Percentiles rank a stretch among this genome's conserved stretches.
phyloP scores from a whole-genome alignment of 2,888 invertebrate genomes.

The Eudemis profundana region DNA sequence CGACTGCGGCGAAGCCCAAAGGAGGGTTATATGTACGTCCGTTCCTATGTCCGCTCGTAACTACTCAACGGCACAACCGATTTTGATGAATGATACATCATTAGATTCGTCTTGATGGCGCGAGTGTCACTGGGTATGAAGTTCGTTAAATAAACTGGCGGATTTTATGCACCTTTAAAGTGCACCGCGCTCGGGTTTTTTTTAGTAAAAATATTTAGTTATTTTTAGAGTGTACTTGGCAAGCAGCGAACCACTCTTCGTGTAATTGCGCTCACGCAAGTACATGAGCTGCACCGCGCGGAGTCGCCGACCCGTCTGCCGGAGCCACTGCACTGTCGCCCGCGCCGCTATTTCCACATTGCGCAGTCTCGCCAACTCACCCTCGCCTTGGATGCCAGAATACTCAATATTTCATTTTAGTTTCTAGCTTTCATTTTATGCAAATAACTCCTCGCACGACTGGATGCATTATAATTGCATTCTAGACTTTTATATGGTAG shows the following conservation, averaged over 20 bases:
- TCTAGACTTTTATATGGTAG: conserved; percentile 5
- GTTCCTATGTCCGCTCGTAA: too few species aligned
- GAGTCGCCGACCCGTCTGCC: conserved; percentile 38
- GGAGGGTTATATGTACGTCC: too few species aligned
- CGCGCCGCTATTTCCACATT: conserved; percentile 20
- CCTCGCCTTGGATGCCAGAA: conserved; percentile 4
- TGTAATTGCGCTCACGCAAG: neutral
- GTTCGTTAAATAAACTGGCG: too few species aligned
- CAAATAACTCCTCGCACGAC: conserved; percentile 6
- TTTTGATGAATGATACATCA: too few species aligned
- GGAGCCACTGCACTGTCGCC: conserved; percentile 29
- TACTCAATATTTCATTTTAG: conserved; percentile 16
- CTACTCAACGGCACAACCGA: too few species aligned
- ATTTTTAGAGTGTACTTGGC: neutral
- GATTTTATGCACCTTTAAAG: too few species aligned
- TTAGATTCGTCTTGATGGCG: too few species aligned
- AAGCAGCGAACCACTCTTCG: neutral
- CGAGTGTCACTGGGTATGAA: too few species aligned
- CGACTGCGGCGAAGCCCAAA: too few species aligned
- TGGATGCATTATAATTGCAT: conserved; percentile 24
- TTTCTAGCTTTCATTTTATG: conserved; percentile 26
- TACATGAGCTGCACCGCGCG: conserved; percentile 20
- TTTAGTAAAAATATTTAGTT: too few species aligned
- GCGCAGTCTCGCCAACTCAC: conserved; percentile 11
- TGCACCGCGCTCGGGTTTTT: too few species aligned